These are phyloP conservation scores for Scrobipalpa atriplicella DNA, from an alignment of 2,888 invertebrate genomes.

Conservation along the genomic window DNA sequence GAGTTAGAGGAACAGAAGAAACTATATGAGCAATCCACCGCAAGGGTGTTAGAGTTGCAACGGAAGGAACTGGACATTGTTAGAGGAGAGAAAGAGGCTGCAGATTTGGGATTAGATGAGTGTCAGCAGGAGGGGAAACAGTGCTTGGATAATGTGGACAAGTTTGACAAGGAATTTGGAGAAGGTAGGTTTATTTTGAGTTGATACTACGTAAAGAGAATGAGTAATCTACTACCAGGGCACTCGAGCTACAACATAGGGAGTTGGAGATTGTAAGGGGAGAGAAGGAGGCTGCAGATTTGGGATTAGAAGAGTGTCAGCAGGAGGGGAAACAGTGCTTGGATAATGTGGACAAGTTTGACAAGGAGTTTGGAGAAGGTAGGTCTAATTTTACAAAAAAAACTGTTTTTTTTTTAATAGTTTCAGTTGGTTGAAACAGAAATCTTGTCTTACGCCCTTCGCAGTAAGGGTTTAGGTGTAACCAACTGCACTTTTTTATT, in stretches of 20 bases:
- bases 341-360: slow-evolving; percentile 55
- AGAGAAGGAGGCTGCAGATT: slow-evolving; percentile 54
- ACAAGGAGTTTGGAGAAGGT: slow-evolving; percentile 69
- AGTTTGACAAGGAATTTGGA: slow-evolving; percentile 62
- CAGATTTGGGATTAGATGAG: slow-evolving; percentile 52
- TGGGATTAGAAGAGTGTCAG: slow-evolving; percentile 52
- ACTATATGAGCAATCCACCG: slow-evolving; percentile 48
- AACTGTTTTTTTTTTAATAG: no score
- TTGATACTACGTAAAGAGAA: not conserved
- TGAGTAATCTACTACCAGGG: slow-evolving; percentile 45
- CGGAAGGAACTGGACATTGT: slow-evolving; percentile 43
- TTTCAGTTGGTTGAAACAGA: no score
- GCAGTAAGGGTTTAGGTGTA: no score
- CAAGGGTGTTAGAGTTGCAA: slow-evolving; percentile 46
- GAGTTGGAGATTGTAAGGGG: slow-evolving; percentile 46
- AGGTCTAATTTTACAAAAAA: no score
- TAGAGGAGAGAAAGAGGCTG: slow-evolving; percentile 53
- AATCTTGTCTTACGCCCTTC: no score
- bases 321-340: slow-evolving; percentile 48
- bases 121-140: slow-evolving; percentile 49
- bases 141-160: slow-evolving; percentile 50
- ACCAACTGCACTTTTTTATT: no score
- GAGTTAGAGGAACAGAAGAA: slow-evolving; percentile 50
- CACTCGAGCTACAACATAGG: slow-evolving; percentile 45
- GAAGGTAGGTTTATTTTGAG: slow-evolving; percentile 56